Percentiles rank a stretch among this genome's conserved stretches.
Evolutionary conservation across 2,797 vertebrate species (phyloP).

Genomic region (Pangasius larnaudii): DNA sequence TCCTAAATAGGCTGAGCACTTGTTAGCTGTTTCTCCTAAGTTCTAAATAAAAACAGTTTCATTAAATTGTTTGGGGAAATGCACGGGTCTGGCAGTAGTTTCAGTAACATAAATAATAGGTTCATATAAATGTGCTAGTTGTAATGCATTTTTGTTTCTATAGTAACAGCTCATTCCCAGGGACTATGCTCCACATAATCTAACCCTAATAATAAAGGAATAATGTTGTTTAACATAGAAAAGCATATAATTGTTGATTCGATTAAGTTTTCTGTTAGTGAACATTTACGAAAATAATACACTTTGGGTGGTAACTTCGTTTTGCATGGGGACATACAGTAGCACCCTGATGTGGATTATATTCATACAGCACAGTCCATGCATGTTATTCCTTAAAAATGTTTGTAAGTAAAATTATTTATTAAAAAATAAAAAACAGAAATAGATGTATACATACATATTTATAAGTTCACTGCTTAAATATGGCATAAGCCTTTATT

Average conservation of each 20-base stretch:
- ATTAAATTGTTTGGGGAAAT: background rate
- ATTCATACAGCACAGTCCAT: background rate
- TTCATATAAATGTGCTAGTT: background rate
- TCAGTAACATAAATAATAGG: background rate
- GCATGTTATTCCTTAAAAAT: background rate
- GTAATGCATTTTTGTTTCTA: background rate
- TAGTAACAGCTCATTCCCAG: background rate
- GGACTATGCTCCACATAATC: background rate
- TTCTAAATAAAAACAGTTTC: background rate
- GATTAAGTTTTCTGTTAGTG: background rate
- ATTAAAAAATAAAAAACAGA: background rate
- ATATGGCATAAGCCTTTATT: background rate
- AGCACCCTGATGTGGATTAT: background rate
- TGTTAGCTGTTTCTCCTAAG: background rate
- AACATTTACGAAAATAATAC: background rate
- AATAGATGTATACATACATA: background rate
- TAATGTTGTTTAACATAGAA: background rate
- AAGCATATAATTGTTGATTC: background rate
- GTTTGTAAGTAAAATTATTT: background rate
- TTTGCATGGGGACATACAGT: background rate
- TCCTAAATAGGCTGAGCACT: background rate
- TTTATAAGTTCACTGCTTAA: background rate
- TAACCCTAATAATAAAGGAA: background rate
- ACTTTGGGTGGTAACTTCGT: background rate
- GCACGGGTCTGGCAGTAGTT: background rate